Conservation (phyloP, 2,888 invertebrate genomes). For the Lydus trimaculatus region DNA sequence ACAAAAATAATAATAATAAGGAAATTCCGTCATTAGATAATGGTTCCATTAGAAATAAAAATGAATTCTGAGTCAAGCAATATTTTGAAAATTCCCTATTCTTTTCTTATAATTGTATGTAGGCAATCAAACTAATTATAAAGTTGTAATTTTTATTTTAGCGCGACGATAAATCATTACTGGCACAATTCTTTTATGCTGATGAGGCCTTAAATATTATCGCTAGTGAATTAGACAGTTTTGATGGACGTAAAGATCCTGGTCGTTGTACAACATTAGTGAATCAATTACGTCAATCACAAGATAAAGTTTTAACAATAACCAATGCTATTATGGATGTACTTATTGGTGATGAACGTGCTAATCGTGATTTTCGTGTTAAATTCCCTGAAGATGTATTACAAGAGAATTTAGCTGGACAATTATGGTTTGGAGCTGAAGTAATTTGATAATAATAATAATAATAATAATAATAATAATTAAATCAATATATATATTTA, state of each 20-base stretch:
- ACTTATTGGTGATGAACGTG: conserved; percentile 83
- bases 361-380: conserved; percentile 93
- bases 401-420: conserved; percentile 97
- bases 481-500: background rate
- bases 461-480: too few relatives aligned
- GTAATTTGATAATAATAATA: too few relatives aligned
- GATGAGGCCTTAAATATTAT: conserved; percentile 96
- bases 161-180: conserved; percentile 91
- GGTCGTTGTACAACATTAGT: conserved; percentile 95
- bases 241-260: conserved; percentile 98
- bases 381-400: conserved; percentile 99
- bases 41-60: background rate
- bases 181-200: conserved; percentile 98
- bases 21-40: background rate
- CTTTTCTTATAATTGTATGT: background rate
- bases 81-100: background rate
- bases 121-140: background rate
- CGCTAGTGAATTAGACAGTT: conserved; percentile 96
- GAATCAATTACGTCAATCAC: conserved; percentile 92
- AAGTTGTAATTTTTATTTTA: conserved; percentile 60
- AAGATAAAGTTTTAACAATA: conserved; percentile 89
- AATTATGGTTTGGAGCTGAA: conserved; percentile 99
- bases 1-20: background rate
- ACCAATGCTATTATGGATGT: conserved; percentile 97
- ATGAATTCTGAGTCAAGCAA: background rate